Percentiles rank a stretch among this genome's conserved stretches.
Conservation (phyloP, 1,140 invertebrate genomes). For the Mesaphorura yosii region DNA sequence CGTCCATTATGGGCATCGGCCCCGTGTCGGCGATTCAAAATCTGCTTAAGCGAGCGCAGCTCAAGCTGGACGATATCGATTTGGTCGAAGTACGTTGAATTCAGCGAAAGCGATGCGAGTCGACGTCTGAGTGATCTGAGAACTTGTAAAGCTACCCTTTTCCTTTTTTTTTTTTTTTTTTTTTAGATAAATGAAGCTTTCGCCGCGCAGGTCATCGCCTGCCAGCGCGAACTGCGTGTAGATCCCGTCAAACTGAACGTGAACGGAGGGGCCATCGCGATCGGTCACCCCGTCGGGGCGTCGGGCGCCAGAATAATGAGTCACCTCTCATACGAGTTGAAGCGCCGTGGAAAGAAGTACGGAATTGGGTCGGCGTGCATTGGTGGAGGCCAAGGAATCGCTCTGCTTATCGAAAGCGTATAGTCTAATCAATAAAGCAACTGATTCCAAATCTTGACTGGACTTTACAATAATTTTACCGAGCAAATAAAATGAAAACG, state of each 20-base stretch:
- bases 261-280: conserved; percentile 71
- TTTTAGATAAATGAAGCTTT: conserved; percentile 84
- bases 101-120: too few species aligned
- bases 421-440: too few species aligned
- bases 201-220: conserved; percentile 59
- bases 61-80: conserved; percentile 71
- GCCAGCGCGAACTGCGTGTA: conserved; percentile 51
- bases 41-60: conserved; percentile 61
- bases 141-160: too few species aligned
- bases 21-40: conserved; percentile 55
- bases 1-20: conserved; percentile 60
- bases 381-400: conserved; percentile 87
- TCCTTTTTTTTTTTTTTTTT: too few species aligned
- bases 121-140: too few species aligned
- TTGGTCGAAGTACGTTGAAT: too few species aligned
- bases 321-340: conserved; percentile 54
- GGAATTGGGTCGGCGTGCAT: conserved; percentile 74
- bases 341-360: conserved; percentile 49
- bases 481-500: too few species aligned
- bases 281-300: conserved; percentile 83
- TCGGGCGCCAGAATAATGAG: conserved; percentile 62
- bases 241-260: conserved; percentile 66
- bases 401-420: too few species aligned
- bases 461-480: too few species aligned
- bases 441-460: too few species aligned